Conservation (phyloP, 2,888 invertebrate genomes). For the Phania funesta region DNA sequence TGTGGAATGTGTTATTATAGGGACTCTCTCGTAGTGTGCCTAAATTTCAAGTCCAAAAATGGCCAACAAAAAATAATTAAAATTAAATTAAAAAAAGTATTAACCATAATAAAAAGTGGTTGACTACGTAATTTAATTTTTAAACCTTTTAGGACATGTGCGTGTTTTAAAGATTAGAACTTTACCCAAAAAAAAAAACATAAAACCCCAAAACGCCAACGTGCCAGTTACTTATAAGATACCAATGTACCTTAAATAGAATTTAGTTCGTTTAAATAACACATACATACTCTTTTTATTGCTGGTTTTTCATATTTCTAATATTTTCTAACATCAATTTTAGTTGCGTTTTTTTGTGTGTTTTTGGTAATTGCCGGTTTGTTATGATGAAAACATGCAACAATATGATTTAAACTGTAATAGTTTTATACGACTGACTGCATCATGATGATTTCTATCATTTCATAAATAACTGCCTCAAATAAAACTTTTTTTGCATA, state of each 20-base stretch:
- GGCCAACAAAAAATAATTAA: not conserved
- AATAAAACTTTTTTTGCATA: conserved; percentile 52
- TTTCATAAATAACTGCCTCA: conserved; percentile 57
- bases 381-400: conserved; percentile 56
- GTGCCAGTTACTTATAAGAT: not conserved
- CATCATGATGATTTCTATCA: conserved; percentile 52
- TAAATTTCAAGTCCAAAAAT: too few species aligned
- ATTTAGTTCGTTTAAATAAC: conserved; percentile 28
- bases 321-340: conserved; percentile 16
- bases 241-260: conserved; percentile 60
- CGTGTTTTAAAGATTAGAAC: conserved; percentile 51
- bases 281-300: conserved; percentile 15
- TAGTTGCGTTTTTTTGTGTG: conserved; percentile 11
- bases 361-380: conserved; percentile 63
- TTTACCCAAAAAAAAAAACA: conserved; percentile 24
- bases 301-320: conserved; percentile 8
- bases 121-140: conserved; percentile 29
- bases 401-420: conserved; percentile 63
- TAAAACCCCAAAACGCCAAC: not conserved
- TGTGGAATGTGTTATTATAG: too few species aligned
- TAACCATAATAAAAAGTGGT: not conserved
- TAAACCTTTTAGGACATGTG: conserved; percentile 49
- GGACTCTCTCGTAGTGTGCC: too few species aligned
- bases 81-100: not conserved
- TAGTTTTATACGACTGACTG: conserved; percentile 40